phyloP scores from a whole-genome alignment of 1,140 invertebrate species.

The Papilio polytes region DNA sequence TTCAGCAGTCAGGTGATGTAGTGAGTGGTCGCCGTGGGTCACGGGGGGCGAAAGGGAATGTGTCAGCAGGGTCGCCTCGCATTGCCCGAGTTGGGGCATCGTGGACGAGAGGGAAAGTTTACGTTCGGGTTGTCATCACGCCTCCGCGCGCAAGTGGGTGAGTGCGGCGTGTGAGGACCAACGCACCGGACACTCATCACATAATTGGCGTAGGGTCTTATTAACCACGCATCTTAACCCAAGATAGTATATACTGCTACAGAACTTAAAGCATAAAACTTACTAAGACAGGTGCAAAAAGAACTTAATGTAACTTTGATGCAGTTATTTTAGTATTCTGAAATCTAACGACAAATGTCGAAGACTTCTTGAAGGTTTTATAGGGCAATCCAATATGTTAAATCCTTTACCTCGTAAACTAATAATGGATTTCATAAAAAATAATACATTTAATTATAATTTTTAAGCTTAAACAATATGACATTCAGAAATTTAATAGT shows the following conservation, averaged over 20 bases:
- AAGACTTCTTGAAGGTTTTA: not conserved
- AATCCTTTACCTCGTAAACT: not conserved
- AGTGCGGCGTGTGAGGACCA: conserved; percentile 75
- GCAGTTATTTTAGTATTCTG: too few relatives aligned
- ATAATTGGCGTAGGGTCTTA: conserved; percentile 72
- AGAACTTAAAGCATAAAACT: too few relatives aligned
- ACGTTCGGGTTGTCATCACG: conserved; percentile 72
- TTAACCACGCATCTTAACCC: conserved; percentile 46
- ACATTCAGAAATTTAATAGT: not conserved
- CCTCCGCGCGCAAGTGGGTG: conserved; percentile 75
- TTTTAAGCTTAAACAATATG: not conserved
- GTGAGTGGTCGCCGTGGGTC: not conserved
- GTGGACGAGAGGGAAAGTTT: conserved; percentile 79
- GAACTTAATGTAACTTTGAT: too few relatives aligned
- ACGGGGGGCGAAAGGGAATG: conserved; percentile 10
- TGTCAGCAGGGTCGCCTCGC: conserved; percentile 27
- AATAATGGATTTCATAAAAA: not conserved
- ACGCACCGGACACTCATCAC: conserved; percentile 76
- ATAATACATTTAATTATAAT: not conserved
- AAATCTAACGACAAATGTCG: too few relatives aligned
- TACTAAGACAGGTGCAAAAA: too few relatives aligned
- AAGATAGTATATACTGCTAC: not conserved
- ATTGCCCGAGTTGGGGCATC: conserved; percentile 56
- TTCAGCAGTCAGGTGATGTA: conserved; percentile 23
- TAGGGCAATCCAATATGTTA: not conserved